phyloP scores from a whole-genome alignment of 1,140 invertebrate species.

The Micrasema longulum region DNA sequence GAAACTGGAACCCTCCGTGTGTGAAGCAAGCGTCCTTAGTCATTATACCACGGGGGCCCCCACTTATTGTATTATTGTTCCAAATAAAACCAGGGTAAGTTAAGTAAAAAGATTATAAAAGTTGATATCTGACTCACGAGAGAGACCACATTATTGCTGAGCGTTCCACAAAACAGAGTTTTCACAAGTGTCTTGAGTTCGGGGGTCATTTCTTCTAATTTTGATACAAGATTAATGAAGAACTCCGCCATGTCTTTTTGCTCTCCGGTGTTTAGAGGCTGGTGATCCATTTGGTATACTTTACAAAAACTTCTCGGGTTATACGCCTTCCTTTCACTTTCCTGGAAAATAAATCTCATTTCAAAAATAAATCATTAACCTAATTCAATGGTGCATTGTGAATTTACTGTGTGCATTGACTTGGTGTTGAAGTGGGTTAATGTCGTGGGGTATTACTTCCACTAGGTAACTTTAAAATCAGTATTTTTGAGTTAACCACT shows the following conservation, averaged over 20 bases:
- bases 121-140: constrained; percentile 67
- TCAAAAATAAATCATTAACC: too few species aligned
- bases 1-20: too few species aligned
- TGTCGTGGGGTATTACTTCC: too few species aligned
- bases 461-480: too few species aligned
- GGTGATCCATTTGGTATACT: constrained; percentile 96
- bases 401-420: too few species aligned
- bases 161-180: constrained; percentile 90
- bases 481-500: too few species aligned
- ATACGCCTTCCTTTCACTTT: constrained; percentile 94
- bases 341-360: constrained; percentile 67
- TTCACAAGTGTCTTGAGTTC: constrained; percentile 92
- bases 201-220: constrained; percentile 95
- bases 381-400: too few species aligned
- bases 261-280: constrained; percentile 94
- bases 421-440: too few species aligned
- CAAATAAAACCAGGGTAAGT: too few species aligned
- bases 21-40: too few species aligned
- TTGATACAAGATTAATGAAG: constrained; percentile 95
- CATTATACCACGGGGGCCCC: too few species aligned
- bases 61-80: too few species aligned
- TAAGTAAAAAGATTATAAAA: neutral
- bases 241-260: constrained; percentile 99
- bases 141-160: constrained; percentile 95
- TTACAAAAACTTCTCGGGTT: constrained; percentile 96